Evolutionary conservation across 2,797 vertebrate species (phyloP), one percentile per base, ranked within the genome.

Genomic region (Ciconia nigra): DNA sequence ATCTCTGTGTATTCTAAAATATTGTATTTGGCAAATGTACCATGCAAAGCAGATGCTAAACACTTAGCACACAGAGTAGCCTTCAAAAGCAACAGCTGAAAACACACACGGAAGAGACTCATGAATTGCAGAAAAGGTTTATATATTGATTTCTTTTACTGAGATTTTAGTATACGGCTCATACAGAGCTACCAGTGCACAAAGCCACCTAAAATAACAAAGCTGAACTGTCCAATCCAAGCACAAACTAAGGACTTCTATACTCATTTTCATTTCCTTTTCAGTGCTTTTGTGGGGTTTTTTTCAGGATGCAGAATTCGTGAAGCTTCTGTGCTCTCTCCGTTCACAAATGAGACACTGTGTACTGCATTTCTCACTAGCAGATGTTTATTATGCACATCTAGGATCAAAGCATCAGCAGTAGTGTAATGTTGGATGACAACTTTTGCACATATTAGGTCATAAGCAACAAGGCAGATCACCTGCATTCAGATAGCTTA

Each of bases 81-180:
- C 91, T 89, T 91, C 67, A 37, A 29, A 95, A 95, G 87, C 62
- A 87, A 44, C 90, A 88, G 86, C 84, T 92, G 94, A 96, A 89
- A 87, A 94, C 81, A 93, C 84, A 77, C 83, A 76, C 2, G 51
- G 81, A 89, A 66, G 52, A 92, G 86, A 65, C 35, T 94, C 74
- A 83, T 55, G 76, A 96, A 96, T 81, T 96, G 94, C 93, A 96
- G 81, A 94, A 62, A 65, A 89, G 35, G 61, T 81, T 96, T 85
- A 57, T 19, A 61, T 15, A 72, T 35, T 44, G 54, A 78, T 91
- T 95, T 88, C 79, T 89, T 89, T 67, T 13, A 91, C 79, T 82
- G 67, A 90, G 74, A 69, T 81, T 83, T 85, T 29, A 71, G 52
- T 21, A 22, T 0, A 83, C 3, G 2, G 78, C 81, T 89, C 7